A percentile compares a stretch with the other conserved stretches of the same genome.
Evolutionary conservation across 2,888 invertebrate genomes (phyloP).

Genomic region (Lithosia quadra): DNA sequence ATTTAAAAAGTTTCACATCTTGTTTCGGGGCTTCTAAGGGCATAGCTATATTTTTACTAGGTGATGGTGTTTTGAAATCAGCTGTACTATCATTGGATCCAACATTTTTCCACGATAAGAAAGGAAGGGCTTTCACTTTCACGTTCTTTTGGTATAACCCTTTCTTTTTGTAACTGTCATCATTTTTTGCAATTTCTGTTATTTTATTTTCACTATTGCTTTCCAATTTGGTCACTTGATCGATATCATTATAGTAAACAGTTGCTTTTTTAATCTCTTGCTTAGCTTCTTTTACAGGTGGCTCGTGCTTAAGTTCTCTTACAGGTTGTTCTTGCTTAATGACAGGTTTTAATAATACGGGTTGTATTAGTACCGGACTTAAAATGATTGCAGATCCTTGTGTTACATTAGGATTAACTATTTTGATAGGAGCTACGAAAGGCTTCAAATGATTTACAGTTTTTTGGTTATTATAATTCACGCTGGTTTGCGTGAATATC

Average conservation of each 20-base stretch:
- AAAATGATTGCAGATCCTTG: conserved; percentile 70
- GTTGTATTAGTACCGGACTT: conserved; percentile 78
- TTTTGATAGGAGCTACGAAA: conserved; percentile 69
- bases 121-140: conserved; percentile 68
- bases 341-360: conserved; percentile 69
- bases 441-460: conserved; percentile 60
- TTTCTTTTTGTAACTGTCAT: conserved; percentile 57
- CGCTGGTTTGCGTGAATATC: conserved; percentile 44
- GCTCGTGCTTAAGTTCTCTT: conserved; percentile 27
- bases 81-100: conserved; percentile 61
- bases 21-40: conserved; percentile 51
- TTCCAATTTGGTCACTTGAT: conserved; percentile 69
- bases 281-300: conserved; percentile 25
- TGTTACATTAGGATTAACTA: conserved; percentile 60
- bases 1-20: conserved; percentile 19
- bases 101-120: conserved; percentile 65
- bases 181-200: conserved; percentile 38
- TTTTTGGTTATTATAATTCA: conserved; percentile 44
- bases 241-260: conserved; percentile 78
- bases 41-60: conserved; percentile 49
- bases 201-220: conserved; percentile 31
- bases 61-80: conserved; percentile 55
- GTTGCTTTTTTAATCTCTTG: conserved; percentile 62
- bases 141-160: conserved; percentile 71
- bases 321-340: conserved; percentile 13